Base-by-base conservation (phyloP, 1,140 invertebrate genomes). In the Formica selysi region DNA sequence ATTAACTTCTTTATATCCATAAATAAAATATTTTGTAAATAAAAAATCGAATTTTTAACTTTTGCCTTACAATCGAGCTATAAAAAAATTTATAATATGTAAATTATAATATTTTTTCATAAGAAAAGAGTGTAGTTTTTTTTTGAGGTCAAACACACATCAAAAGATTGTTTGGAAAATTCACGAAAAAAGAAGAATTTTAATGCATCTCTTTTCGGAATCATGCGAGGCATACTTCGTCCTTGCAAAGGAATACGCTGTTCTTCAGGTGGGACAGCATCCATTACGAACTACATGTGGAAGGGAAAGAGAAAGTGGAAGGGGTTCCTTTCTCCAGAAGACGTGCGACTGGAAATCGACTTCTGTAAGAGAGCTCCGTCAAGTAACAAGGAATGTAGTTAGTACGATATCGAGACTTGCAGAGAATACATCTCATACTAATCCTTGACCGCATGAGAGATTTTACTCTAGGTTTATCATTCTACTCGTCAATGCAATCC, bases 281-380 rank as follows among this genome's bases (percentile, higher is more conserved):
- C 54, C 19, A 32, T 36, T 64, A 32, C 22, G 4, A 13, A 26
- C 1, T 36, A 13, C 3, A 32, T 32, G 16, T 79, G 44, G n/a
- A 51, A 80, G n/a, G 32, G 48, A 57, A 65, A 41, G 16, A 13
- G n/a, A n/a, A 36, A 32, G 8, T 54, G 62, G 64, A 80, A 57
- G 76, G 62, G 62, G 22, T 6, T 11, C 76, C 76, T 80, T 80
- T 80, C 76, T 80, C 62, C 32, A 51, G 19, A 26, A 67, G 62
- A 78, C 32, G 19, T 19, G 0, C 32, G 5, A 76, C 4, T 68
- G 41, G 6, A 68, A 68, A 68, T 22, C 38, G 4, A 22, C n/a
- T 48, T n/a, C 38, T 41, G 0, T 22, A 48, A 71, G 36, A 51
- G 2, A 26, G 26, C 26, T 41, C n/a, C 16, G 67, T 2, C 3